A percentile compares a stretch with the other conserved stretches of the same genome.
phyloP scores from a whole-genome alignment of 2,888 invertebrate species.

The Eudasyphora cyanicolor region DNA sequence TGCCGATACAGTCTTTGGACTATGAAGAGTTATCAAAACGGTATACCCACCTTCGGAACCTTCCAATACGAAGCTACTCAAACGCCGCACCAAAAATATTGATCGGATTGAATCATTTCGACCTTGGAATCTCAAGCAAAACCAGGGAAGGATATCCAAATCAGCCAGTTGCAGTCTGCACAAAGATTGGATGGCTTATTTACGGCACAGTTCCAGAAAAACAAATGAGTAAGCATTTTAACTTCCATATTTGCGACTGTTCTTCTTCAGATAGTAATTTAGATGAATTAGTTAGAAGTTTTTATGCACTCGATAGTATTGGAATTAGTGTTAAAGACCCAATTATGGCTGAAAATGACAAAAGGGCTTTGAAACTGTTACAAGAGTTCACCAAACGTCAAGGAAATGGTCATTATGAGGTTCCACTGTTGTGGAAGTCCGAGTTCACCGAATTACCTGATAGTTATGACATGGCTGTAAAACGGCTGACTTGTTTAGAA shows the following conservation, averaged over 20 bases:
- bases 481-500: not conserved
- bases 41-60: conserved; percentile 2
- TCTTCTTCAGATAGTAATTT: not conserved
- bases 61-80: conserved; percentile 7
- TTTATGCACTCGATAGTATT: not conserved
- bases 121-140: not conserved
- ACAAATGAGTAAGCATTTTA: conserved; percentile 18
- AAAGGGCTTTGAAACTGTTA: not conserved
- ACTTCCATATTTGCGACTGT: conserved; percentile 19
- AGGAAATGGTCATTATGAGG: not conserved
- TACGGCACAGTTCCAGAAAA: not conserved
- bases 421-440: too few species aligned
- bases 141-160: not conserved
- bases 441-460: too few species aligned
- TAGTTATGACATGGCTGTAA: conserved; percentile 7
- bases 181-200: conserved; percentile 27
- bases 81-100: conserved; percentile 23
- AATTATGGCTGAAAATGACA: not conserved
- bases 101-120: not conserved
- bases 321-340: not conserved
- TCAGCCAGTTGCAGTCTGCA: not conserved
- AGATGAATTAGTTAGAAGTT: not conserved
- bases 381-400: not conserved
- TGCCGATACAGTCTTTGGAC: conserved; percentile 9
- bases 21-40: not conserved